Conservation (phyloP, 2,888 invertebrate genomes). For the Nematopogon swammerdamellus region DNA sequence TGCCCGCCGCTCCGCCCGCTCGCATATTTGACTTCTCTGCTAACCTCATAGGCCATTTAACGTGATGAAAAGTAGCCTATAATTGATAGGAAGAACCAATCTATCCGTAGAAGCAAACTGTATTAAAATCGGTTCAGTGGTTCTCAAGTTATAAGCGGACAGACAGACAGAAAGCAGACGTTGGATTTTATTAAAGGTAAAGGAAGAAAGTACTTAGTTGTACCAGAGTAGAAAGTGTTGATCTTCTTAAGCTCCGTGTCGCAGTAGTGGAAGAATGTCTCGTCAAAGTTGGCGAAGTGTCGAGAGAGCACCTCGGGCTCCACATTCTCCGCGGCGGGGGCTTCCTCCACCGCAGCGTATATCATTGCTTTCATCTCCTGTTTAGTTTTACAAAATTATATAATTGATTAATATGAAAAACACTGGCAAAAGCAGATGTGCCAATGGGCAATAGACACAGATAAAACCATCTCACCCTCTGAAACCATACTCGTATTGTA, state of each 20-base stretch:
- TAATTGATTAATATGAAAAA: constrained; percentile 5
- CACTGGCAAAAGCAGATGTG: constrained; percentile 2
- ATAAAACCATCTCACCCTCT: constrained; percentile 5
- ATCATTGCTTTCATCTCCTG: constrained; percentile 96
- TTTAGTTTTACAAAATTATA: too few relatives aligned
- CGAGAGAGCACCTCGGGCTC: constrained; percentile 84
- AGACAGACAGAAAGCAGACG: too few relatives aligned
- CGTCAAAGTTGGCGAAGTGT: constrained; percentile 92
- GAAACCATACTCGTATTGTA: constrained; percentile 2
- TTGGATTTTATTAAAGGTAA: too few relatives aligned
- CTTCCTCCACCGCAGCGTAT: constrained; percentile 87
- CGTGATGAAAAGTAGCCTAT: too few relatives aligned
- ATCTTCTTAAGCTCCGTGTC: constrained; percentile 96
- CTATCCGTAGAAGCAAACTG: too few relatives aligned
- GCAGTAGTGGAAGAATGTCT: constrained; percentile 92
- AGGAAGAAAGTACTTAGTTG: too few relatives aligned
- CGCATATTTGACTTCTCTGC: too few relatives aligned
- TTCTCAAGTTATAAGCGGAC: too few relatives aligned
- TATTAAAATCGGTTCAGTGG: too few relatives aligned
- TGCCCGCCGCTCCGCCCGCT: too few relatives aligned
- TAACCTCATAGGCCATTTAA: too few relatives aligned
- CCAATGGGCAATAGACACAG: constrained; percentile 2
- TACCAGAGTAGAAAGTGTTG: constrained; percentile 94
- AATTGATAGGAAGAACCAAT: too few relatives aligned
- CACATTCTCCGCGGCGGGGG: constrained; percentile 86